Base-by-base conservation (phyloP, 2,888 invertebrate species). In the Piscicola geometra region DNA sequence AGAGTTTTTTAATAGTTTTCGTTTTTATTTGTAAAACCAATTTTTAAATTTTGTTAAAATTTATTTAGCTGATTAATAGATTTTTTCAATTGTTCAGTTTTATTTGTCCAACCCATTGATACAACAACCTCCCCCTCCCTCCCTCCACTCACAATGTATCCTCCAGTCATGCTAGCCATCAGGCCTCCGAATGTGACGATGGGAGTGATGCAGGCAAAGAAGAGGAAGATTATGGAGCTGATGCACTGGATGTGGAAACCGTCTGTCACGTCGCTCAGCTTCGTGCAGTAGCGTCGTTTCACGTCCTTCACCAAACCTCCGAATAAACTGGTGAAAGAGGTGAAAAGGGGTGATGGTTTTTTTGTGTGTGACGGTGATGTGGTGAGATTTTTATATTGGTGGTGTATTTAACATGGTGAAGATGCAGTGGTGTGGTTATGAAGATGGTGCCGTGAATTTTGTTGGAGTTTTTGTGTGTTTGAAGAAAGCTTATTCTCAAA, bases 101-200 rank as follows among this genome's bases (percentile, higher is more conserved):
- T 15, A 41, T 15, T 41, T 28, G 28, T 30, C 28, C 15, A 15
- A 15, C 15, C 28, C 30, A 9, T 67, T 32, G 30, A 25, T 9
- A 28, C 15, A 3, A 60, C n/a, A 30, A 73, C 1, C 72, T 47
- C 30, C 64, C 32, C 41, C 41, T 15, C 5, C 41, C 41, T 9
- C 41, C 41, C 15, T 41, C 41, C 1, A 71, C 77, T 75, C 18
- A 80, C 85, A 83, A 85, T 82, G 76, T 84, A 81, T 47, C 82
- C 82, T 25, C 81, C 81, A 1, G 85, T 85, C 12, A 82, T 82
- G 71, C 82, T 81, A 2, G 83, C 82, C 30, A 85, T 80, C 28
- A 85, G 79, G 47, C 85, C 85, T 9, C 85, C 85, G 79, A 85
- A 85, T 9, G 85, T 85, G 75, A 85, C 83, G 78, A 85, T 84